phyloP scores from a whole-genome alignment of 2,113 vertebrate species.

The Xiphophorus couchianus region DNA sequence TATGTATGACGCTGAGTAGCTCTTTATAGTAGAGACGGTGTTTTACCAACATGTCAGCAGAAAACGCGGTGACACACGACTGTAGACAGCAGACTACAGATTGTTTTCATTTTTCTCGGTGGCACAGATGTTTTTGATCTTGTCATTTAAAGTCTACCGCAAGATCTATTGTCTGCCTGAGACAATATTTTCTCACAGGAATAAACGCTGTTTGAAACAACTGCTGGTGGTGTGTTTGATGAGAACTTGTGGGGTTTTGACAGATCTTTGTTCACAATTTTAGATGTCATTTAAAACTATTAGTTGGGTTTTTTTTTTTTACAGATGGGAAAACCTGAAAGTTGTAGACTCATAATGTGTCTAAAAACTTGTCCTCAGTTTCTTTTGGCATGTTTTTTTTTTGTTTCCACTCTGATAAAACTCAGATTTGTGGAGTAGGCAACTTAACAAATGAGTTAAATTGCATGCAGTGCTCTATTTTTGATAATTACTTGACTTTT shows the following conservation, averaged over 20 bases:
- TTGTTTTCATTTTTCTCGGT: slow-evolving; percentile 27
- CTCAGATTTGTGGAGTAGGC: no score
- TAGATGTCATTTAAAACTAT: no score
- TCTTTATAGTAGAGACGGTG: slow-evolving; percentile 74
- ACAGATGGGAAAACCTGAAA: not conserved
- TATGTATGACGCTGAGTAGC: slow-evolving; percentile 71
- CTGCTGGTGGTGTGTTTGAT: slow-evolving; percentile 3
- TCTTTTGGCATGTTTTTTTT: no score
- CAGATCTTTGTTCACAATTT: not conserved
- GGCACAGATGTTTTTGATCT: slow-evolving; percentile 65
- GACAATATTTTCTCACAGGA: slow-evolving; percentile 79
- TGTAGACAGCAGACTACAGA: slow-evolving; percentile 45
- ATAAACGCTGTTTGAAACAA: slow-evolving; percentile 78
- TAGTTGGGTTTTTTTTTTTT: not conserved
- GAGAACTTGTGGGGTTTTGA: not conserved
- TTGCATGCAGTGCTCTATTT: no score
- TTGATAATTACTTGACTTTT: no score
- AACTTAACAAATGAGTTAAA: no score
- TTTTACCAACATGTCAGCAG: slow-evolving; percentile 57
- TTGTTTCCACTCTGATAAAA: no score
- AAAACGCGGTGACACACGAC: slow-evolving; percentile 47
- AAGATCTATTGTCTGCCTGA: slow-evolving; percentile 69
- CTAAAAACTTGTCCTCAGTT: no score
- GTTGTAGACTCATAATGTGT: not conserved
- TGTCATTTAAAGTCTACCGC: slow-evolving; percentile 60